A percentile compares a stretch with the other conserved stretches of the same genome.
phyloP scores from a whole-genome alignment of 2,888 invertebrate species.

The Pemphredon lugubris region DNA sequence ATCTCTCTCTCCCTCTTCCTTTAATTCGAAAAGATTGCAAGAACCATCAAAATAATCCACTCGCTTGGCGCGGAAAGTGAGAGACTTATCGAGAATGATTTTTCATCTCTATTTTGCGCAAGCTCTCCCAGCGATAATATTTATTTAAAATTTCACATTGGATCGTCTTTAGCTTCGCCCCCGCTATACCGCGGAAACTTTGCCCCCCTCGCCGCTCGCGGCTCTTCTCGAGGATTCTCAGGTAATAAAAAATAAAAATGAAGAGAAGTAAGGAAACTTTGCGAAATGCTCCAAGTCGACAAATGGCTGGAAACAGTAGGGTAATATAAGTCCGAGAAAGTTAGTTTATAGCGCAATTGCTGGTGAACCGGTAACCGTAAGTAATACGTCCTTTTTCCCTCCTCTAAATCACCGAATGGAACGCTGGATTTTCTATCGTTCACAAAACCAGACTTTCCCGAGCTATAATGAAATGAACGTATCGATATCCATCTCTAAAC shows the following conservation, averaged over 20 bases:
- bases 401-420: constrained; percentile 21
- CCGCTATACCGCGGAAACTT: constrained; percentile 14
- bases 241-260: constrained; percentile 1
- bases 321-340: constrained; percentile 51
- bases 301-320: constrained; percentile 19
- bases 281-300: constrained; percentile 36
- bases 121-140: no score
- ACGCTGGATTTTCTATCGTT: background rate
- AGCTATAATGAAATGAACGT: background rate
- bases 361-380: constrained; percentile 26
- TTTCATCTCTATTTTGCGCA: no score
- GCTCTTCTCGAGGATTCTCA: background rate
- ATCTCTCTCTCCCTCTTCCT: background rate
- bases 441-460: no score
- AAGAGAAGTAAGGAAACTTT: constrained; percentile 13
- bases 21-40: no score
- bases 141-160: background rate
- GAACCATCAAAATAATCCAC: no score
- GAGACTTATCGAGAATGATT: no score
- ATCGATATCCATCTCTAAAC: no score
- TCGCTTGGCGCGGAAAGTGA: no score
- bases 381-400: constrained; percentile 39
- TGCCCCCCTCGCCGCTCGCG: background rate
- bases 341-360: constrained; percentile 36
- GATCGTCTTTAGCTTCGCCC: constrained; percentile 7